Conservation (phyloP, 1,140 invertebrate species). For the Apis dorsata region DNA sequence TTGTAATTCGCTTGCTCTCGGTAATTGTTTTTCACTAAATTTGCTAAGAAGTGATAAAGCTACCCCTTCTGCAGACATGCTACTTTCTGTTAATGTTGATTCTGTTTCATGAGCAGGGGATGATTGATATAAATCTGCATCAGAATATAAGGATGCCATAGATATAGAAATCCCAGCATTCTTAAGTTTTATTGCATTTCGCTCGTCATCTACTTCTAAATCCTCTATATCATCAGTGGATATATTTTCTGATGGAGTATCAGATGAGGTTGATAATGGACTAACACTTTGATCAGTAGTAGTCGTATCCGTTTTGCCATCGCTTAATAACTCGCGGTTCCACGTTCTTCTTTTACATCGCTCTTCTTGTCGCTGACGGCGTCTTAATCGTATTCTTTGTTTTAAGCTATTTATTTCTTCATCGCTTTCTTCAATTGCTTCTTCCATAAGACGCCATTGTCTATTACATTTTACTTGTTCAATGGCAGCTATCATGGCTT, state of each 20-base stretch:
- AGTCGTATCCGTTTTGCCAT: slow-evolving; percentile 82
- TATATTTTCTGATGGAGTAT: slow-evolving; percentile 77
- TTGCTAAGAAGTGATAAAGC: slow-evolving; percentile 88
- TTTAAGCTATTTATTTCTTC: slow-evolving; percentile 86
- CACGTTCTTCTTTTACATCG: slow-evolving; percentile 68
- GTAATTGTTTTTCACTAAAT: slow-evolving; percentile 89
- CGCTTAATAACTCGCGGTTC: slow-evolving; percentile 75
- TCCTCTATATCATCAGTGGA: slow-evolving; percentile 82
- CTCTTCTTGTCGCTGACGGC: slow-evolving; percentile 81
- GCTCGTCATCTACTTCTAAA: slow-evolving; percentile 79
- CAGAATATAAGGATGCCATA: slow-evolving; percentile 84
- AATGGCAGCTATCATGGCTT: slow-evolving; percentile 91
- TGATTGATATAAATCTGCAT: slow-evolving; percentile 78
- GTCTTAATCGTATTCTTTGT: slow-evolving; percentile 83
- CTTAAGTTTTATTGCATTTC: slow-evolving; percentile 75
- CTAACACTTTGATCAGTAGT: slow-evolving; percentile 81
- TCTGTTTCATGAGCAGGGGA: slow-evolving; percentile 64
- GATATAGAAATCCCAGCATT: slow-evolving; percentile 81
- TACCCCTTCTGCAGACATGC: slow-evolving; percentile 87
- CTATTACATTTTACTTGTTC: slow-evolving; percentile 84
- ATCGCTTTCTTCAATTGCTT: slow-evolving; percentile 83
- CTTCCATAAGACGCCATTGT: slow-evolving; percentile 75
- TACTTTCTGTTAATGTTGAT: slow-evolving; percentile 75
- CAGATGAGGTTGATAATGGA: slow-evolving; percentile 80
- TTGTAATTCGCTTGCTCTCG: slow-evolving; percentile 88